These are phyloP conservation scores for Timema cristinae DNA, from an alignment of 2,888 invertebrate genomes.

Conservation along the genomic window DNA sequence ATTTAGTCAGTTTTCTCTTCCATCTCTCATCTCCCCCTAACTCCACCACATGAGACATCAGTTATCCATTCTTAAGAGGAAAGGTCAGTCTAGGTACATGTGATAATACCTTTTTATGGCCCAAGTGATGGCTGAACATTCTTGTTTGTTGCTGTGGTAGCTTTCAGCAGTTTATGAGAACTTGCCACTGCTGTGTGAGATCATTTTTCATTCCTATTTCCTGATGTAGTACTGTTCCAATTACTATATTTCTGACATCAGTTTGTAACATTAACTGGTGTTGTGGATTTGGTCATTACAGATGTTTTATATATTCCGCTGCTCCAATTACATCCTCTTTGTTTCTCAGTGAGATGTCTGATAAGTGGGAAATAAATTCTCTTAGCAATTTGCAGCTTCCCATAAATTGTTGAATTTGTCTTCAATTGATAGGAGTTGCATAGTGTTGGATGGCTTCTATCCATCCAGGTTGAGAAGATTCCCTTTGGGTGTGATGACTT, in stretches of 20 bases:
- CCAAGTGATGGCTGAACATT: neutral
- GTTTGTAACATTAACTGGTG: neutral
- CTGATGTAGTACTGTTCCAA: neutral
- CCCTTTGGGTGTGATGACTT: neutral
- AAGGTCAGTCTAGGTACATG: neutral
- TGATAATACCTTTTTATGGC: neutral
- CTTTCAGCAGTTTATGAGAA: neutral
- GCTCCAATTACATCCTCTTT: neutral
- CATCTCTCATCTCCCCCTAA: too few relatives aligned
- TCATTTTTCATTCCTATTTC: neutral
- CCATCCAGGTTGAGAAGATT: conserved; percentile 17
- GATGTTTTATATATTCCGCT: neutral
- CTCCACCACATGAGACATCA: too few relatives aligned
- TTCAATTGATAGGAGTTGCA: too few relatives aligned
- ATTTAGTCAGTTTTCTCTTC: too few relatives aligned
- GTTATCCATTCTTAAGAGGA: neutral
- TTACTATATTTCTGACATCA: neutral
- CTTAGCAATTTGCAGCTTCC: neutral
- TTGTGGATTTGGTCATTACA: neutral
- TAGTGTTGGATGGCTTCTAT: too few relatives aligned
- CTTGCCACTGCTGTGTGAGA: neutral
- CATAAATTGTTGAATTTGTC: too few relatives aligned
- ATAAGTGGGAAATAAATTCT: neutral
- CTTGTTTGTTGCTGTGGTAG: neutral
- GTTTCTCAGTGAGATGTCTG: neutral